Conservation (phyloP, 2,113 vertebrate species). For the Ammodytes dubius region DNA sequence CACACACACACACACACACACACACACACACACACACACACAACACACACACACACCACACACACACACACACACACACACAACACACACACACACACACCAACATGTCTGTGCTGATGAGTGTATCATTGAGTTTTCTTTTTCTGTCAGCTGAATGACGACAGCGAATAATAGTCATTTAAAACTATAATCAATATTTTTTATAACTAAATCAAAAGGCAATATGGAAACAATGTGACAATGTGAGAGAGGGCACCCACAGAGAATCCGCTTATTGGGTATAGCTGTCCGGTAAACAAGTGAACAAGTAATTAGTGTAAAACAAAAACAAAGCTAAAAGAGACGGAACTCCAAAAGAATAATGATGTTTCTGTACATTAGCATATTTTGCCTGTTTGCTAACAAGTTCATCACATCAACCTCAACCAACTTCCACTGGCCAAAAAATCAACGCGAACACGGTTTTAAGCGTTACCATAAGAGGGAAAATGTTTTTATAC, state of each 20-base stretch:
- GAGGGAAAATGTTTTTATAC: neutral
- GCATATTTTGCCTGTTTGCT: neutral
- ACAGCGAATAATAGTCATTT: conserved; percentile 4
- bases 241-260: too few relatives aligned
- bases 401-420: neutral
- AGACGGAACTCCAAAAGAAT: neutral
- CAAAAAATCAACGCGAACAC: too few relatives aligned
- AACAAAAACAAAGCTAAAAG: neutral
- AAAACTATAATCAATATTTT: neutral
- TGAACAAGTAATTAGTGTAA: neutral
- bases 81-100: neutral
- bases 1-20: too few relatives aligned
- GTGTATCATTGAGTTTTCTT: conserved; percentile 3
- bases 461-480: too few relatives aligned
- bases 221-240: neutral
- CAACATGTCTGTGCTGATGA: conserved; percentile 8
- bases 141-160: conserved; percentile 25
- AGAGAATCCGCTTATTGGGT: too few relatives aligned
- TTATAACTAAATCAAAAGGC: neutral
- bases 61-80: too few relatives aligned
- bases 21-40: too few relatives aligned
- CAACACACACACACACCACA: too few relatives aligned
- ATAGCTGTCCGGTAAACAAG: too few relatives aligned
- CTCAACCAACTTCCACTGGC: neutral
- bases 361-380: neutral